A percentile compares a stretch with the other conserved stretches of the same genome.
Evolutionary conservation across 2,113 vertebrate genomes (phyloP).

Genomic region (Tachuris rubrigastra): DNA sequence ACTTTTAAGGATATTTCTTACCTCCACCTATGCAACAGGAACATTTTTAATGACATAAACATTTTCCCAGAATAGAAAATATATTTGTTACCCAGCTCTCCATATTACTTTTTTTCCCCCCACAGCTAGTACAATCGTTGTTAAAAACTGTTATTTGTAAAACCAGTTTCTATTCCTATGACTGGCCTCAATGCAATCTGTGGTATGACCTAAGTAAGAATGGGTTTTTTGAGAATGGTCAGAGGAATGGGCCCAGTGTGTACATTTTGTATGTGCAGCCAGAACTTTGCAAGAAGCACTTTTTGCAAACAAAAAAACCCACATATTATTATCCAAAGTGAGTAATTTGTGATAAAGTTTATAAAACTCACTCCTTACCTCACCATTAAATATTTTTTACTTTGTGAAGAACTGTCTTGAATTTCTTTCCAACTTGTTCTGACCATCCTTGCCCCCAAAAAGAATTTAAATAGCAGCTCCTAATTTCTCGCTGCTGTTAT

Average conservation of each 20-base stretch:
- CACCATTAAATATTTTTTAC: background rate
- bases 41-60: background rate
- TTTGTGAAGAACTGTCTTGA: background rate
- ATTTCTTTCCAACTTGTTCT: background rate
- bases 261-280: background rate
- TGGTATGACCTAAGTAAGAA: background rate
- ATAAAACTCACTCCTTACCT: background rate
- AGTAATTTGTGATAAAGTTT: background rate
- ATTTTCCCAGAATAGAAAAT: background rate
- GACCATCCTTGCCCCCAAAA: background rate
- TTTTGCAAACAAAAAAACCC: background rate
- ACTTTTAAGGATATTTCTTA: background rate
- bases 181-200: background rate
- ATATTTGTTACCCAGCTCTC: background rate
- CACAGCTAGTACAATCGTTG: background rate
- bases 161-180: background rate
- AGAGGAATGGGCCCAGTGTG: background rate
- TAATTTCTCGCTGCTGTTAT: background rate
- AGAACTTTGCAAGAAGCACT: background rate
- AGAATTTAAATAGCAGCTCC: background rate
- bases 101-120: background rate
- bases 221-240: background rate
- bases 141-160: background rate
- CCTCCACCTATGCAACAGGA: fast-evolving
- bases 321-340: background rate